Percentiles rank a stretch among this genome's conserved stretches.
phyloP scores from a whole-genome alignment of 1,140 invertebrate genomes.

The Drosophila ficusphila region DNA sequence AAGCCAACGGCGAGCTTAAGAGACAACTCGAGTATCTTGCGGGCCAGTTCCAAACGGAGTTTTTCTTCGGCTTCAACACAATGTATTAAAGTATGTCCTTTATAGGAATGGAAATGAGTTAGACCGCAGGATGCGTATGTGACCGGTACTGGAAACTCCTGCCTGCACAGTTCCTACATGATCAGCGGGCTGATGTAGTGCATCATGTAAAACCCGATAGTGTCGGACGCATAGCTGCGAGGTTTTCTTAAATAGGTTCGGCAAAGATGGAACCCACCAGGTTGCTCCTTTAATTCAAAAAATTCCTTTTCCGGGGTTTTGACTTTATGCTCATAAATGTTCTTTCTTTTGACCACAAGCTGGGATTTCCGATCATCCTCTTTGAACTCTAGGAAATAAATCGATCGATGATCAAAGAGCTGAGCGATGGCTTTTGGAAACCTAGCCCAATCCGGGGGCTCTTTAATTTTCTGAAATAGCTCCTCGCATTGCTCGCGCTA shows the following conservation, averaged over 20 bases:
- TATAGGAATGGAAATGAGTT: conserved; percentile 44
- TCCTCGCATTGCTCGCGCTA: conserved; percentile 27
- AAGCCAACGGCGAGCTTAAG: conserved; percentile 57
- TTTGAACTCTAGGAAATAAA: conserved; percentile 21
- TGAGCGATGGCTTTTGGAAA: conserved; percentile 11
- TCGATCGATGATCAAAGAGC: conserved; percentile 21
- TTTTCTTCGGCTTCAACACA: conserved; percentile 8
- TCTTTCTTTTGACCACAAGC: conserved; percentile 35
- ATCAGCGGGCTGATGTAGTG: conserved; percentile 45
- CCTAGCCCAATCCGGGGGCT: conserved; percentile 20
- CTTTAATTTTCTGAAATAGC: conserved; percentile 14
- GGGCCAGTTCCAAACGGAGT: conserved; percentile 35
- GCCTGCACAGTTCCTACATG: conserved; percentile 23
- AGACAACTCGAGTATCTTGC: conserved; percentile 48
- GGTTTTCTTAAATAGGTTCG: not conserved
- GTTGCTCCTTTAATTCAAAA: not conserved
- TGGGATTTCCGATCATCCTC: not conserved
- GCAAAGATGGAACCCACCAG: conserved; percentile 47
- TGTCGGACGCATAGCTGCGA: not conserved
- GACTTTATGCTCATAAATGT: not conserved
- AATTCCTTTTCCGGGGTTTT: not conserved
- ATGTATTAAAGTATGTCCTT: conserved; percentile 35
- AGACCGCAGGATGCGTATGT: conserved; percentile 46
- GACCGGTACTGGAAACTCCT: conserved; percentile 48
- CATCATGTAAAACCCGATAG: conserved; percentile 44